Base-by-base conservation (phyloP, 2,797 vertebrate genomes). In the Arrhamphus sclerolepis region DNA sequence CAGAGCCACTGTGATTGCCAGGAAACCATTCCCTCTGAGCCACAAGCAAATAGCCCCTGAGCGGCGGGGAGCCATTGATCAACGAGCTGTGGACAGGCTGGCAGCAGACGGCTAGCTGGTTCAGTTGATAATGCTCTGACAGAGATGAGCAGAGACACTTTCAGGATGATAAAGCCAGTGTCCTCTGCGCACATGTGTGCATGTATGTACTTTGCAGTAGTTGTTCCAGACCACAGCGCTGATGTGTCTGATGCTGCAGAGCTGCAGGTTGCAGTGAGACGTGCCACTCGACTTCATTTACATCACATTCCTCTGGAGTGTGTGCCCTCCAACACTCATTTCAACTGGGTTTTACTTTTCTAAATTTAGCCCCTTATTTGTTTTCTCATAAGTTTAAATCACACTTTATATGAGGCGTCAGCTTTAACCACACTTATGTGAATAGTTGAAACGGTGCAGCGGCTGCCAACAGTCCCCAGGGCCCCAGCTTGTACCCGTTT, bases 1-100 rank as follows among this genome's bases (percentile, higher is more conserved):
- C 31, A 1, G 51, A 18, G 43, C 22, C 42, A 0, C 66, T 72
- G 49, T 87, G 78, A 82, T 84, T 83, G 77, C 75, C 83, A 88
- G 84, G 86, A 89, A 91, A 70, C 74, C 73, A 18, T 75, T 63
- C 62, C 77, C 70, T 42, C 65, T 24, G 63, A 78, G 57, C 71
- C 18, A 61, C 69, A 1, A 47, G 75, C 64, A 73, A 82, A 84
- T 41, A 67, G 66, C 66, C 47, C 52, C 48, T 1, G 49, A 79
- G 67, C 46, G 6, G 7, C 1, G 47, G 24, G 40, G 48, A 56
- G 62, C 18, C 2, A 9, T 44, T 77, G 78, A 85, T 86, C 83
- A 83, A 66, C 77, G 81, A 79, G 69, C 77, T 69, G 73, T 60
- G 78, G 72, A 73, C 60, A 56, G 74, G 75, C 62, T 39, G 80